Evolutionary conservation across 2,113 vertebrate species (phyloP), one percentile per base, ranked within the genome.

Genomic region (Rhea pennata): DNA sequence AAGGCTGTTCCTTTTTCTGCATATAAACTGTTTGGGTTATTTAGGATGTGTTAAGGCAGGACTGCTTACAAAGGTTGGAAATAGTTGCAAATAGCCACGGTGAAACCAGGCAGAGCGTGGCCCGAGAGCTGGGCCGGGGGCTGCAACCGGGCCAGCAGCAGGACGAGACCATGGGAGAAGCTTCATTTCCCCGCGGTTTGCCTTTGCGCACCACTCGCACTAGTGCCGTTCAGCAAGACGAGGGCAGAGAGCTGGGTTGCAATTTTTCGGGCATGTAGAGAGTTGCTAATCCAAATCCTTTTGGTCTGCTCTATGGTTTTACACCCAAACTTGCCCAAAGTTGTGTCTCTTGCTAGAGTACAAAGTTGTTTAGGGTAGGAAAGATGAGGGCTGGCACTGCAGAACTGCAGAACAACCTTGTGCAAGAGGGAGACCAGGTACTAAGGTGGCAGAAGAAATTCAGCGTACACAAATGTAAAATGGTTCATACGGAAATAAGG

Each of bases 1-100:
- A 44, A 84, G 90, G 87, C 69, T 20, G 3, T 62, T 96, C 59
- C 84, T 40, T 6, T 3, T 72, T 64, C 75, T 69, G 23, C 2
- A 8, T 39, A 92, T 96, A 97, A 97, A 97, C 92, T 96, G 95
- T 97, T 97, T 97, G 94, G 92, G 89, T 97, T 96, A 86, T 14
- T 70, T 3, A 5, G 71, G 85, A 53, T 0, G 23, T 29, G 76
- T 44, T 50, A 40, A 76, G 88, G 86, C 61, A 5, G 42, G 13
- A 79, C 85, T 88, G 87, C 89, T 73, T 10, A 15, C 27, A 6
- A 13, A 70, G 66, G n/a, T 3, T 87, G 96, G 95, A 95, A 94
- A 83, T 3, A 61, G 44, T 90, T 79, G 62, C 71, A 10, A 33
- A 33, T 19, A 59, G 56, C 56, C 7, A 31, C 6, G 31, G 56